phyloP scores from a whole-genome alignment of 2,797 vertebrate genomes.

The Chrosomus eos region DNA sequence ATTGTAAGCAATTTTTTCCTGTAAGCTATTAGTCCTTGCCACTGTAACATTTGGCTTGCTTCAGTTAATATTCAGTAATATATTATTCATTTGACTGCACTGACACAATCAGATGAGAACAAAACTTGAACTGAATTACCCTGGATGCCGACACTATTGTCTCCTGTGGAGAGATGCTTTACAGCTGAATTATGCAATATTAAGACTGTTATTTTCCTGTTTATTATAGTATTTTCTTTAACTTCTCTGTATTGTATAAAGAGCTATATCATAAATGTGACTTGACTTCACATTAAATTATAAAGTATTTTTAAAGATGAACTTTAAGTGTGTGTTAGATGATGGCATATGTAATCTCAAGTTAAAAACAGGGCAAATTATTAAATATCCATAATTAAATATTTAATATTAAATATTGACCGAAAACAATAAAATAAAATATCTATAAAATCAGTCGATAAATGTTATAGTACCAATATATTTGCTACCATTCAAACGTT shows the following conservation, averaged over 20 bases:
- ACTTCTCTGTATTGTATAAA: background rate
- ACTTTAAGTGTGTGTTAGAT: background rate
- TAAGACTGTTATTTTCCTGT: background rate
- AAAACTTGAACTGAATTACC: background rate
- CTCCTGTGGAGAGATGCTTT: background rate
- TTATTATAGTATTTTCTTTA: background rate
- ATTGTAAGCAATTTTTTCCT: background rate
- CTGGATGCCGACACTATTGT: background rate
- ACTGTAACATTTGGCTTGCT: background rate
- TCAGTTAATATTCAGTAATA: background rate
- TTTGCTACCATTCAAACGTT: background rate
- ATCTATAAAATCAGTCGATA: background rate
- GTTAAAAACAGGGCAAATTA: background rate
- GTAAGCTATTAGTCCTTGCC: background rate
- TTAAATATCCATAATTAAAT: background rate
- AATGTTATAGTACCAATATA: background rate
- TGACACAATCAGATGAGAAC: background rate
- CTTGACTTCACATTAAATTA: background rate
- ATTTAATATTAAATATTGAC: too few relatives aligned
- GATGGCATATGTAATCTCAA: background rate
- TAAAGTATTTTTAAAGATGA: background rate
- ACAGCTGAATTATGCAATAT: background rate
- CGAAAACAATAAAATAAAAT: too few relatives aligned
- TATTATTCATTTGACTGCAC: background rate
- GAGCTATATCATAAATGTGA: background rate